These are phyloP conservation scores for Poeciliopsis prolifica DNA, from an alignment of 2,113 vertebrate genomes.

Conservation along the genomic window DNA sequence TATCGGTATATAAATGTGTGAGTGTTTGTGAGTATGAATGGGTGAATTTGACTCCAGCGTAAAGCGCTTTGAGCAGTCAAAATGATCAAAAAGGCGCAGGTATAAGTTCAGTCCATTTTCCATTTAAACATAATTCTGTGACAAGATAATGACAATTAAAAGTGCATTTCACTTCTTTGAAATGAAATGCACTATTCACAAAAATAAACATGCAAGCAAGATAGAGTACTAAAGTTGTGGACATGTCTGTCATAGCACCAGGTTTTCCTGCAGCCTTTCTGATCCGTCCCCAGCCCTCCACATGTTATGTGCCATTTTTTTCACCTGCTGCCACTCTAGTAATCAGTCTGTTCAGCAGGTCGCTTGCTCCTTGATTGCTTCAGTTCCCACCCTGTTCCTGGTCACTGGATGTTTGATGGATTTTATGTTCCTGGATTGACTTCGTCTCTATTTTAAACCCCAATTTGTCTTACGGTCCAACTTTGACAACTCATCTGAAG, in stretches of 20 bases:
- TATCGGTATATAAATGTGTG: no score
- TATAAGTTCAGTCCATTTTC: no score
- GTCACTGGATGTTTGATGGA: not conserved
- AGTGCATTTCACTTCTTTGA: no score
- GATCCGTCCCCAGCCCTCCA: not conserved
- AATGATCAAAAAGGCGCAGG: no score
- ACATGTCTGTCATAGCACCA: not conserved
- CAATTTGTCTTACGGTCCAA: not conserved
- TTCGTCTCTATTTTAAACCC: not conserved
- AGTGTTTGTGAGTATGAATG: no score
- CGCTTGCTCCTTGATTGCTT: not conserved
- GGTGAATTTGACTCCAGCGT: no score
- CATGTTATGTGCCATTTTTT: not conserved
- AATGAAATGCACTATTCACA: not conserved
- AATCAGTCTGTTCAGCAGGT: not conserved
- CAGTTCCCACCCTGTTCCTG: not conserved
- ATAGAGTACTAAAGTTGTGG: not conserved
- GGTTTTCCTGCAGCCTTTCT: not conserved
- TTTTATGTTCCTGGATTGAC: not conserved
- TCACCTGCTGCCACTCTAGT: not conserved
- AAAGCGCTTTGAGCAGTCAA: no score
- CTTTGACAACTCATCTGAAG: not conserved
- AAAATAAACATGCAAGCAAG: not conserved
- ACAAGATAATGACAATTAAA: no score
- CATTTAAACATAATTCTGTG: no score